A percentile compares a stretch with the other conserved stretches of the same genome.
These are phyloP conservation scores for Rhipidura dahli DNA, from an alignment of 2,113 vertebrate species.

Conservation along the genomic window DNA sequence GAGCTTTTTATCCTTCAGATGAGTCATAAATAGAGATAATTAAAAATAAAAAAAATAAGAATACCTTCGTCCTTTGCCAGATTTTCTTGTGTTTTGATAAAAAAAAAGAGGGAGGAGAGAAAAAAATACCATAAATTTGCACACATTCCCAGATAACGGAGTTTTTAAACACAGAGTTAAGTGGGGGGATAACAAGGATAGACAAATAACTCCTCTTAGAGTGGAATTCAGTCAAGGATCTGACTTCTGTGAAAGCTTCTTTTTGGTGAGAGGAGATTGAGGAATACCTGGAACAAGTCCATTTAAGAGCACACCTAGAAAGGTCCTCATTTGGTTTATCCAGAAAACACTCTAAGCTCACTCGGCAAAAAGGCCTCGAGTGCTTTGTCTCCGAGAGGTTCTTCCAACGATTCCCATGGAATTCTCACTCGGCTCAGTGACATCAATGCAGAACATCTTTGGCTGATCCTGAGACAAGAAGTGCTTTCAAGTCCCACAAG, in stretches of 20 bases:
- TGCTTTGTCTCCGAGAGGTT: neutral
- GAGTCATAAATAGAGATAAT: neutral
- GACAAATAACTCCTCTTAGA: neutral
- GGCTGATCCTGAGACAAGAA: neutral
- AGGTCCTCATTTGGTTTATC: neutral
- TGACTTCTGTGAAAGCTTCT: neutral
- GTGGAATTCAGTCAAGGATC: neutral
- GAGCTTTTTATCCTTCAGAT: neutral
- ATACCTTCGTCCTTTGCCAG: neutral
- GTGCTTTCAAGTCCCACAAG: neutral
- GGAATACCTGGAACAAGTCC: neutral
- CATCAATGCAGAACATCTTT: fast-evolving
- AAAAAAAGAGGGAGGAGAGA: neutral
- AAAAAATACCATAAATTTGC: neutral
- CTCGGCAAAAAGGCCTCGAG: neutral
- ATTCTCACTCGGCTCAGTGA: neutral
- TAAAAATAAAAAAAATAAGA: neutral
- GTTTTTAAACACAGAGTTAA: neutral
- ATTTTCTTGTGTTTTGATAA: neutral
- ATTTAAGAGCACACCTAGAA: neutral
- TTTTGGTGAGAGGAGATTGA: neutral
- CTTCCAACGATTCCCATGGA: neutral
- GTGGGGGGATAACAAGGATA: too few relatives aligned
- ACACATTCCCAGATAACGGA: fast-evolving
- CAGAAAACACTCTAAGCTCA: fast-evolving